Evolutionary conservation across 2,113 vertebrate species (phyloP), one percentile per base, ranked within the genome.

Genomic region (Terrapene triunguis): DNA sequence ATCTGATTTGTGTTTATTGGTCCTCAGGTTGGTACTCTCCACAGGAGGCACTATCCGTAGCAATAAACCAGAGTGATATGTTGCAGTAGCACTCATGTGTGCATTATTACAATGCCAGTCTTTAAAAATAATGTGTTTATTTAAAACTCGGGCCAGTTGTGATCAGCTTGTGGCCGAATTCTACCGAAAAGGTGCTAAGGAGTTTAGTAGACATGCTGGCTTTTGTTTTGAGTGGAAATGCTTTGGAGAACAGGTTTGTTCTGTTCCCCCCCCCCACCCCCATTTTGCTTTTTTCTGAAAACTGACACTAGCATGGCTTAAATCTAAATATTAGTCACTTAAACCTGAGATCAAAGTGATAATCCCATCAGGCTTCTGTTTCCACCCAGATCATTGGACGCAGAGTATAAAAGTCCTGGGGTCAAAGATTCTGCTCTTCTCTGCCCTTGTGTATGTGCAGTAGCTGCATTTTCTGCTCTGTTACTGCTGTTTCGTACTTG

Each of bases 21-120:
- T 29, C 80, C 69, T 62, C 65, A 72, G 65, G 16, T 35, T n/a
- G 35, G 35, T 0, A 0, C 25, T 27, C 5, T 47, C 74, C 42
- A 5, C 24, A 47, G 24, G 74, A 44, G 42, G 42, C 7, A 27
- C 8, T 47, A 6, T 25, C 38, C 11, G 3, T 27, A 76, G 22
- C 38, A 2, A 27, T 76, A 76, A 42, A 74, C 47, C 38, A 27
- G 65, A n/a, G 38, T 2, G 24, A 44, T 9, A 6, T 25, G 42
- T 27, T 78, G 42, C 74, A 29, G 74, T 16, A 27, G 74, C 42
- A 24, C 42, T 12, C 42, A 5, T 27, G 42, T 27, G 65, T 8
- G 25, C 6, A 13, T 42, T 29, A 42, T 47, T 44, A 47, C 10
- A 78, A 27, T 25, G 72, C 10, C 42, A 47, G 11, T 25, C 74